Evolutionary conservation across 2,888 invertebrate genomes (phyloP).

Genomic region (Dinocampus coccinellae): DNA sequence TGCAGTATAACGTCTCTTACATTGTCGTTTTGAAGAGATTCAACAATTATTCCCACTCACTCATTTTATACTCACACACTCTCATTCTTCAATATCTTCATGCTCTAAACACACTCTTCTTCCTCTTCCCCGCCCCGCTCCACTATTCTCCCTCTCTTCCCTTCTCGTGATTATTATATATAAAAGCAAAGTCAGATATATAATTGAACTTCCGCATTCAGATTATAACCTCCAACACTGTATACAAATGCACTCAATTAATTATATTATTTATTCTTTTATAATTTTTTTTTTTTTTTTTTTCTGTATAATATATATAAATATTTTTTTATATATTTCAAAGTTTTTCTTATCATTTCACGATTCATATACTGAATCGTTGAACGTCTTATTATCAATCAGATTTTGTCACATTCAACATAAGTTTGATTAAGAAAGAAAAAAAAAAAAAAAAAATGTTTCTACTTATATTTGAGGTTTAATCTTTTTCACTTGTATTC

Average conservation of each 20-base stretch:
- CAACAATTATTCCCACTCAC: background rate
- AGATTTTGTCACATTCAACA: background rate
- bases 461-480: background rate
- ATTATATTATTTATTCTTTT: background rate
- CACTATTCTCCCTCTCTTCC: too few relatives aligned
- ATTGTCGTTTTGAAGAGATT: conserved; percentile 10
- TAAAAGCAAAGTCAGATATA: background rate
- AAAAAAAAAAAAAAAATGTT: too few relatives aligned
- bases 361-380: background rate
- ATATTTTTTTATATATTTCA: conserved; percentile 22
- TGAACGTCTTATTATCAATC: background rate
- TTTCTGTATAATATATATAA: background rate
- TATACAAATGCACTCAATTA: background rate
- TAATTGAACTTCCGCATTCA: conserved; percentile 23
- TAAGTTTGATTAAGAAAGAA: background rate
- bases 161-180: conserved; percentile 5
- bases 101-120: background rate
- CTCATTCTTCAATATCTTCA: background rate
- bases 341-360: background rate
- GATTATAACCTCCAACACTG: conserved; percentile 6
- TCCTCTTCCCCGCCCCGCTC: background rate
- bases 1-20: conserved; percentile 23
- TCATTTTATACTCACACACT: background rate
- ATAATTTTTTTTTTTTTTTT: conserved; percentile 5
- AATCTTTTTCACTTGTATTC: background rate